Base-by-base conservation (phyloP, 1,140 invertebrate genomes). In the Drosophila mojavensis region DNA sequence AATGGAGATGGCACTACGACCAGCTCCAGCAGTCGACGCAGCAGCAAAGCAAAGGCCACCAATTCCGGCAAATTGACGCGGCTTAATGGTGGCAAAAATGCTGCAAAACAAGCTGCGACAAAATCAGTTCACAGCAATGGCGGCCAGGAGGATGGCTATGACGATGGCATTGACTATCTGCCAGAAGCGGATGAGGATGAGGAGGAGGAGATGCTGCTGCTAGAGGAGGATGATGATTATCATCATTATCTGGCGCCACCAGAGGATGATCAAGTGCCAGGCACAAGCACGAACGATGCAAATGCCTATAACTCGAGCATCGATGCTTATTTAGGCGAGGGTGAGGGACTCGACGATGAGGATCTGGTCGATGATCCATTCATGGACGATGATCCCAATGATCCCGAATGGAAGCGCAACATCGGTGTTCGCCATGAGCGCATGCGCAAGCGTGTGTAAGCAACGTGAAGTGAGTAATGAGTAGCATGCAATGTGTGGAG, bases 321-420 rank as follows among this genome's bases (percentile, higher is more conserved):
- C 43, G 65, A 89, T 75, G 80, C 85, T 24, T 89, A 89, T 71
- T 45, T 90, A 9, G 78, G 75, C 10, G 81, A 82, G 33, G 69
- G 56, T 6, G 78, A 74, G 7, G 79, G 60, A 7, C 54, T 86
- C 17, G 82, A 71, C 11, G 68, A 90, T 17, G 73, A 83, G 24
- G 94, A 94, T 79, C 94, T 95, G 28, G 94, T 94, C 20, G 93
- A 94, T 43, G 93, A 94, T 68, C 94, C 94, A 47, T 91, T 91
- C n/a, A 63, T 72, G 36, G 95, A 94, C 24, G 96, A 96, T 79
- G 96, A 96, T 93, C 95, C 95, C 7, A 96, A 96, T 92, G 96
- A 97, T 93, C 96, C 96, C n/a, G 96, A 97, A 86, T 97, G 96
- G 96, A 86, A 86, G 45, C 82, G 62, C 24, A 74, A 70, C 36